Evolutionary conservation across 2,888 invertebrate species (phyloP), one percentile per base, ranked within the genome.

Genomic region (Creontiades dilutus): DNA sequence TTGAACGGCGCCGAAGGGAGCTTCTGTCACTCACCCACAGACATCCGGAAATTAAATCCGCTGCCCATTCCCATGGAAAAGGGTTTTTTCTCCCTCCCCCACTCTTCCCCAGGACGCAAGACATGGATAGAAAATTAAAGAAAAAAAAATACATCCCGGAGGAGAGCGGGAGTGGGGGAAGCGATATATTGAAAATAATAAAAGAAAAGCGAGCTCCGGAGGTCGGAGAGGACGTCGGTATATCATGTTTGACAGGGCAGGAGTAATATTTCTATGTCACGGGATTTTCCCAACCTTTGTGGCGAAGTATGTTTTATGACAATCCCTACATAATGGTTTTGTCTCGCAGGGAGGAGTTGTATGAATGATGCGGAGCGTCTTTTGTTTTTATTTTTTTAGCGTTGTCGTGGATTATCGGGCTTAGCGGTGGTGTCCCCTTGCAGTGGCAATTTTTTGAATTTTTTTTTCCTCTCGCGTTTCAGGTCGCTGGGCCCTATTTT

Each of bases 41-140:
- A 82, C 82, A 76, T 86, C 86, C 86, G 86, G 86, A 86, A 86
- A 86, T 86, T 86, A 86, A 86, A 86, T 86, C 86, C 82, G 82
- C 52, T 52, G 48, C 47, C 52, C 82, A 82, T 23, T 48, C 82
- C 52, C 82, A 52, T 23, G 47, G 52, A 82, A 52, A 82, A 46
- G 82, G 48, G 52, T 46, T 78, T 78, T 82, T 82, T 81, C n/a
- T n/a, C n/a, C n/a, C n/a, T 81, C 80, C 47, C 12, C 23, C 47
- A 27, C n/a, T n/a, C n/a, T 81, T 47, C 47, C 12, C 23, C 47
- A 27, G 14, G 82, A 27, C 19, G 68, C 68, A 68, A 68, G 68
- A 68, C 48, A 82, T 27, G 82, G 47, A 82, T 52, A 52, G 82
- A 82, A 82, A 82, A 82, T 82, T 82, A 82, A 52, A 82, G 52